Evolutionary conservation across 2,888 invertebrate genomes (phyloP).

Genomic region (Agapetus fuscipes): DNA sequence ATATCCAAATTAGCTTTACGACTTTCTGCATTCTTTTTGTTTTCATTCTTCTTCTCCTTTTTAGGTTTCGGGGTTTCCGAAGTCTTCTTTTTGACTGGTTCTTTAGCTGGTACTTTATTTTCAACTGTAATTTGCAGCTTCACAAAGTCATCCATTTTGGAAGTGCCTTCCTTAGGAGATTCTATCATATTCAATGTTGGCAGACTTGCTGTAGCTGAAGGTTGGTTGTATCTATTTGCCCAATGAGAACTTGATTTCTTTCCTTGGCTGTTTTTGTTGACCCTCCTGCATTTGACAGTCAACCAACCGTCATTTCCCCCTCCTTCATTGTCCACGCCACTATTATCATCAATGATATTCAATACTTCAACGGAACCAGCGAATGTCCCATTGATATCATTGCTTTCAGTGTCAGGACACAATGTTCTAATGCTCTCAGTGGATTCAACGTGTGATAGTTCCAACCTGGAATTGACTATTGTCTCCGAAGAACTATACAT

Average conservation of each 20-base stretch:
- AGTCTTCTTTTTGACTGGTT: slow-evolving; percentile 6
- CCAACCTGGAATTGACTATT: slow-evolving; percentile 33
- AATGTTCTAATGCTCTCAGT: slow-evolving; percentile 42
- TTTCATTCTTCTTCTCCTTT: slow-evolving; percentile 16
- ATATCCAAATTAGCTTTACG: slow-evolving; percentile 26
- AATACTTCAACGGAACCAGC: slow-evolving; percentile 42
- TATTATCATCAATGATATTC: slow-evolving; percentile 34
- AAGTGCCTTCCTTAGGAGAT: slow-evolving; percentile 40
- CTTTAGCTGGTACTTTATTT: slow-evolving; percentile 7
- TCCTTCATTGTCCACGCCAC: slow-evolving; percentile 29
- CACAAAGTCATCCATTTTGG: slow-evolving; percentile 24
- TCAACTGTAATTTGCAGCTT: slow-evolving; percentile 15
- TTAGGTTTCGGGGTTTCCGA: slow-evolving; percentile 8
- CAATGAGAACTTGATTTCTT: slow-evolving; percentile 58
- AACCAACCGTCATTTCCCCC: slow-evolving; percentile 70
- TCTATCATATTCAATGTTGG: slow-evolving; percentile 58
- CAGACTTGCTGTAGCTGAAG: slow-evolving; percentile 72
- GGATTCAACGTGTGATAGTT: slow-evolving; percentile 40
- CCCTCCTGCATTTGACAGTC: slow-evolving; percentile 70
- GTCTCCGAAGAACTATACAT: slow-evolving; percentile 49
- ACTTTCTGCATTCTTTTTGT: slow-evolving; percentile 11
- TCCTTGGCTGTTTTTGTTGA: slow-evolving; percentile 43
- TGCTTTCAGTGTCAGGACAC: slow-evolving; percentile 34
- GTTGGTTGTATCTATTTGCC: slow-evolving; percentile 70
- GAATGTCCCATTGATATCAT: slow-evolving; percentile 27